phyloP scores from a whole-genome alignment of 2,113 vertebrate species.

The Urocolius indicus region DNA sequence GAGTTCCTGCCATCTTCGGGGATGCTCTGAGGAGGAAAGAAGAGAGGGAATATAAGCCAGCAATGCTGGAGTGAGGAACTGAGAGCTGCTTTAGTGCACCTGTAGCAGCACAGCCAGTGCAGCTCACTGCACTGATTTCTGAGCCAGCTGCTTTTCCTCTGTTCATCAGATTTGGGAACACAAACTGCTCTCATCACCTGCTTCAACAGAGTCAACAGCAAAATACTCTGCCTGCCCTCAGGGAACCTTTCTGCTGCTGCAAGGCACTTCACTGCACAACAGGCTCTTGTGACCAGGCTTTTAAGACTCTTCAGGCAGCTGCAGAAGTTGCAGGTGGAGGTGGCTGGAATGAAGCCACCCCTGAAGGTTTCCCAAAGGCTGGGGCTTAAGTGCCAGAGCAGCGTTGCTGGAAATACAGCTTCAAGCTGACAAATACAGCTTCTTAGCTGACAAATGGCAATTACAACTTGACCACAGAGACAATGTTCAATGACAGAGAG shows the following conservation, averaged over 20 bases:
- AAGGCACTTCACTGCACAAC: accelerated
- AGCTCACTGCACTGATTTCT: not conserved
- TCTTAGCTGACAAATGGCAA: not conserved
- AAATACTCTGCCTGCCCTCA: not conserved
- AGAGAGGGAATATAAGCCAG: not conserved
- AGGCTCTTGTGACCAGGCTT: not conserved
- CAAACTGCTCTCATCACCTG: not conserved
- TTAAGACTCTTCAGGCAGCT: not conserved
- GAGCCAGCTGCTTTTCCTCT: not conserved
- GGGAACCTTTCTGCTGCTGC: not conserved
- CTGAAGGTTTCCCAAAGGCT: not conserved
- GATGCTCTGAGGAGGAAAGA: constrained; percentile 69
- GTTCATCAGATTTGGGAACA: accelerated
- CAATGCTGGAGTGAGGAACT: not conserved
- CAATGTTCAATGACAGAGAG: not conserved
- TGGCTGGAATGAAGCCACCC: not conserved
- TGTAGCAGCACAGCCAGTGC: not conserved
- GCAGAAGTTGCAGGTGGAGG: not conserved
- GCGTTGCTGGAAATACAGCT: not conserved
- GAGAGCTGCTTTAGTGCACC: not conserved
- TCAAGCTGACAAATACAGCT: not conserved
- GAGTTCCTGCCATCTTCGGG: constrained; percentile 78
- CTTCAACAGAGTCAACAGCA: not conserved
- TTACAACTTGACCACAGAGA: not conserved
- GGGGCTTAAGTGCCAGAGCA: not conserved